Evolutionary conservation across 1,140 invertebrate species (phyloP).

Genomic region (Dryas iulia): DNA sequence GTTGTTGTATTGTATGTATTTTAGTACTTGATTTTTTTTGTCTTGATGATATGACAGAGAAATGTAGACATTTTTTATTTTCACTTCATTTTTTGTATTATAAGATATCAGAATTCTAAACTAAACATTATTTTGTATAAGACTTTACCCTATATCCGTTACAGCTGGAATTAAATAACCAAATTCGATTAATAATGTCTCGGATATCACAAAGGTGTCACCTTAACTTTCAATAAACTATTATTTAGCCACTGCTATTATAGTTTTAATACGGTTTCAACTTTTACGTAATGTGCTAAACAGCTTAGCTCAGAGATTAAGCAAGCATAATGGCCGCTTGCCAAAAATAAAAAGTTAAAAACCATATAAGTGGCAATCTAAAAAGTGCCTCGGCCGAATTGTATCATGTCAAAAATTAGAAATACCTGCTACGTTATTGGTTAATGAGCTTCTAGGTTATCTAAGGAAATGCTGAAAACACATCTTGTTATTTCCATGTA

Average conservation of each 20-base stretch:
- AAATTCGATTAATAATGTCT: too few species aligned
- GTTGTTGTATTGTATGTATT: too few species aligned
- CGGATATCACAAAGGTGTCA: too few species aligned
- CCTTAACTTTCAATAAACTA: background rate
- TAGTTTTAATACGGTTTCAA: background rate
- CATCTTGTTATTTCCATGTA: background rate
- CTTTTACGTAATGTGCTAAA: background rate
- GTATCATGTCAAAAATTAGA: background rate
- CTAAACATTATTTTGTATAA: too few species aligned
- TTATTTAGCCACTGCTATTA: background rate
- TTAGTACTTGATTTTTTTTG: too few species aligned
- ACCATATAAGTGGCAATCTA: background rate
- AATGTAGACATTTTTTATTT: too few species aligned
- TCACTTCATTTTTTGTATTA: too few species aligned
- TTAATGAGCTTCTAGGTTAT: background rate
- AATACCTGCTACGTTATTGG: background rate
- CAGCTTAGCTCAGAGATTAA: background rate
- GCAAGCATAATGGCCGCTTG: background rate
- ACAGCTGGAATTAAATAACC: too few species aligned
- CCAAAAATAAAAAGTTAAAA: background rate
- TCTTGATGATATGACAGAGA: too few species aligned
- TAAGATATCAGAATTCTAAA: too few species aligned
- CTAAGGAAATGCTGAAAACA: background rate
- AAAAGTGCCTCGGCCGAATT: background rate
- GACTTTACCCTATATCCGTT: too few species aligned